Evolutionary conservation across 1,140 invertebrate genomes (phyloP).

Genomic region (Globodera ellingtonae): DNA sequence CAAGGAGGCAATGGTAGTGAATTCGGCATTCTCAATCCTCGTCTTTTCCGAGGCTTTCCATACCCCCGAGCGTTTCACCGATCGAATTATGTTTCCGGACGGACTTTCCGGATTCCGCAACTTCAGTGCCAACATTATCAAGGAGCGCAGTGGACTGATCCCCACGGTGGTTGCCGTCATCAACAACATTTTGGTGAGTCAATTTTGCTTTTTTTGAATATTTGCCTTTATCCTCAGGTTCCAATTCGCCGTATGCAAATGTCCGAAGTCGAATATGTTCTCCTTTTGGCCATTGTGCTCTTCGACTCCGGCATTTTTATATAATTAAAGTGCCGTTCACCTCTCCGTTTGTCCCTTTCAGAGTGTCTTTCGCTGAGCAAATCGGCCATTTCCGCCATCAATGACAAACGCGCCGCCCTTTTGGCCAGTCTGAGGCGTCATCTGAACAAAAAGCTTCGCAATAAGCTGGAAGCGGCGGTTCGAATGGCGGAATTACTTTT

Average conservation of each 20-base stretch:
- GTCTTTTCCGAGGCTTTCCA: slow-evolving; percentile 64
- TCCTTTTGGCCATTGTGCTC: slow-evolving; percentile 59
- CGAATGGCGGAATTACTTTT: slow-evolving; percentile 54
- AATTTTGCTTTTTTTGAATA: slow-evolving; percentile 18
- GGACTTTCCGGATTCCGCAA: slow-evolving; percentile 56
- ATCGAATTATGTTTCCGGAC: slow-evolving; percentile 59
- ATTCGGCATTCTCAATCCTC: slow-evolving; percentile 57
- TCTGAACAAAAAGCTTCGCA: slow-evolving; percentile 36
- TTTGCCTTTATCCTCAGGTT: slow-evolving; percentile 26
- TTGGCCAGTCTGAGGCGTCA: slow-evolving; percentile 45
- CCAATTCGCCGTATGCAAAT: slow-evolving; percentile 57
- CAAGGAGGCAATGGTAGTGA: slow-evolving; percentile 56
- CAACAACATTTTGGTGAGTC: slow-evolving; percentile 60
- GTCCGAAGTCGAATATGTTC: slow-evolving; percentile 60
- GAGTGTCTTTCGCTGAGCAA: slow-evolving; percentile 58
- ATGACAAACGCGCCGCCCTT: slow-evolving; percentile 47
- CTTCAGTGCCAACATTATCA: slow-evolving; percentile 58
- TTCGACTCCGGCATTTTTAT: slow-evolving; percentile 57
- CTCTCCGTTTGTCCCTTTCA: slow-evolving; percentile 41
- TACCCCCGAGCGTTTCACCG: slow-evolving; percentile 59
- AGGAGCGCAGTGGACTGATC: slow-evolving; percentile 58
- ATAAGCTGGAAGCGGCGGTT: slow-evolving; percentile 36
- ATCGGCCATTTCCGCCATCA: slow-evolving; percentile 44
- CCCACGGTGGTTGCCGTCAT: slow-evolving; percentile 65
- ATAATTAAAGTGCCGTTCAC: neutral